These are phyloP conservation scores for Zhuqinia jingwanae DNA, from an alignment of 2,888 invertebrate genomes.

Conservation along the genomic window DNA sequence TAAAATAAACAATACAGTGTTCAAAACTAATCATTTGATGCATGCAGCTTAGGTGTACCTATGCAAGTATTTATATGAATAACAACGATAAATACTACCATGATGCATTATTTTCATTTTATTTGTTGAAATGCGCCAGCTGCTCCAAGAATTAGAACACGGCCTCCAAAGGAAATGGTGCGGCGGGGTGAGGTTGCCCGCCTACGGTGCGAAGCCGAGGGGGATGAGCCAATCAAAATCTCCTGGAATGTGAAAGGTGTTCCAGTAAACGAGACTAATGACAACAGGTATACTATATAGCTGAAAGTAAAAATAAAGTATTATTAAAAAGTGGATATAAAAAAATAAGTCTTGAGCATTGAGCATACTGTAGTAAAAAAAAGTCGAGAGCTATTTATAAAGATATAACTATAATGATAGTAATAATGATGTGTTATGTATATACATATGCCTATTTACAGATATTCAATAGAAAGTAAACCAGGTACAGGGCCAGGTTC, in stretches of 20 bases:
- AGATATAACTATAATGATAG: too few species aligned
- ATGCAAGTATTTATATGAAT: background rate
- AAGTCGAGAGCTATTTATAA: too few species aligned
- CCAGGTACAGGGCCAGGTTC: constrained; percentile 65
- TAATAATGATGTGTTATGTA: too few species aligned
- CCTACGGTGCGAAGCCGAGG: constrained; percentile 80
- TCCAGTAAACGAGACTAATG: constrained; percentile 79
- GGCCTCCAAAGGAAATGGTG: constrained; percentile 79
- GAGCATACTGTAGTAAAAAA: too few species aligned
- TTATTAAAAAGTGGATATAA: too few species aligned
- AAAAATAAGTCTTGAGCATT: too few species aligned
- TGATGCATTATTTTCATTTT: background rate
- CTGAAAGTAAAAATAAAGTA: too few species aligned
- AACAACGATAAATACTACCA: background rate
- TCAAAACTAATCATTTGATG: background rate
- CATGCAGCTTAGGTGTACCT: too few species aligned
- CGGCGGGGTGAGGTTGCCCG: constrained; percentile 79
- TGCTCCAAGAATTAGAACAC: constrained; percentile 72
- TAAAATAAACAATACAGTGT: too few species aligned
- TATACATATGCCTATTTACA: background rate
- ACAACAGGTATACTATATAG: constrained; percentile 64
- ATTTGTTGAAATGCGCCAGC: constrained; percentile 50
- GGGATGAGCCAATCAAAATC: constrained; percentile 80
- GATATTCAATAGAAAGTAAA: constrained; percentile 54
- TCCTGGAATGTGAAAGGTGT: constrained; percentile 79